These are phyloP conservation scores for Craseonycteris thonglongyai DNA, from an alignment of 2,113 vertebrate species.

Conservation along the genomic window DNA sequence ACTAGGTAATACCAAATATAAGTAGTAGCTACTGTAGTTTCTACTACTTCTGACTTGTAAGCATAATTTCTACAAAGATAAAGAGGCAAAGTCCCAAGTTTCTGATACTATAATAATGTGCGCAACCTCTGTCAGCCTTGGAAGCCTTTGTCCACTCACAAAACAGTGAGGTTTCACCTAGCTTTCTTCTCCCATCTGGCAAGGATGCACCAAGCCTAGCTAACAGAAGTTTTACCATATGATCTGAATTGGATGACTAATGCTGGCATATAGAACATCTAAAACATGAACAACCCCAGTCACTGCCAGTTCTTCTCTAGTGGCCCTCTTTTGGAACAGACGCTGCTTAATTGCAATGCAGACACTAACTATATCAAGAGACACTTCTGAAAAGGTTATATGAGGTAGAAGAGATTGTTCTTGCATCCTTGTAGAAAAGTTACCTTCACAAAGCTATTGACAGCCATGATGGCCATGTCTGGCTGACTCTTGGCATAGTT, in stretches of 20 bases:
- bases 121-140: neutral
- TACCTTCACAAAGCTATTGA: constrained; percentile 99
- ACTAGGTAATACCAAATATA: no score
- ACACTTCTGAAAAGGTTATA: neutral
- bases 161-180: constrained; percentile 1
- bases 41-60: neutral
- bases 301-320: neutral
- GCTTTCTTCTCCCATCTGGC: neutral
- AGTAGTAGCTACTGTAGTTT: neutral
- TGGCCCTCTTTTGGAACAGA: neutral
- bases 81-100: neutral
- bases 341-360: neutral
- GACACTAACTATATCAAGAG: neutral
- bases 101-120: neutral
- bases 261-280: neutral
- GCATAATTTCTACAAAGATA: neutral
- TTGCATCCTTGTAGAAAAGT: neutral
- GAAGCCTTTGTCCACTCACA: neutral
- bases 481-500: constrained; percentile 99
- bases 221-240: constrained; percentile 15
- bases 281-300: neutral
- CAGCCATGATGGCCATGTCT: constrained; percentile 99
- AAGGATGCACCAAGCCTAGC: neutral
- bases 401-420: neutral
- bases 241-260: neutral